Base-by-base conservation (phyloP, 2,113 vertebrate species). In the Amphilophus citrinellus region DNA sequence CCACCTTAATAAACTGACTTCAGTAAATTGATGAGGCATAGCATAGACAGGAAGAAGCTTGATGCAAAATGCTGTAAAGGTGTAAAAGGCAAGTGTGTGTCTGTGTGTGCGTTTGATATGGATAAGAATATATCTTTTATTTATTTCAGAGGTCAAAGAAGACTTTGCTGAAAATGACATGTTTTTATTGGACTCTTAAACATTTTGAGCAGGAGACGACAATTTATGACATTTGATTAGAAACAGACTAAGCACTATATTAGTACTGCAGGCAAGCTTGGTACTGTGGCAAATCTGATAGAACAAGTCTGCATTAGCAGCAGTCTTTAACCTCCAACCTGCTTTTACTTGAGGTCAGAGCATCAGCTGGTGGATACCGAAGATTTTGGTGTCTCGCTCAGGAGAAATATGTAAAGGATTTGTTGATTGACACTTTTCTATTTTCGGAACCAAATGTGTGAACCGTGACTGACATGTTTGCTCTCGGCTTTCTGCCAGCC, bases 401-500 rank as follows among this genome's bases (percentile, higher is more conserved):
- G 18, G 15, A 56, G 3, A 61, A 44, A 11, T n/a, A 4, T 24
- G n/a, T 63, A n/a, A 61, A 35, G 35, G 32, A 42, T 58, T 27
- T 65, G 71, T 63, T 83, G 61, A 56, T 39, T 27, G 50, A 39
- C 63, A 1, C 11, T 10, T 8, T 56, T 50, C 63, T 57, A 73
- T 61, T 62, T 79, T 57, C 27, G 13, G 76, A 20, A 14, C n/a
- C 59, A 39, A 53, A 68, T 56, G 57, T 84, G 76, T 57, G 76
- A 61, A 57, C 39, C 50, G 10, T 68, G 57, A 60, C 30, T 77
- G 61, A 57, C 62, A 57, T 27, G 32, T 61, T 50, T 62, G 76
- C 76, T 62, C 61, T 63, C 24, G n/a, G 65, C 79, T 76, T 53
- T 76, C 59, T 39, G 47, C 44, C 66, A 27, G 27, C 18, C 79